phyloP scores from a whole-genome alignment of 2,797 vertebrate genomes.

The Natrix natrix region DNA sequence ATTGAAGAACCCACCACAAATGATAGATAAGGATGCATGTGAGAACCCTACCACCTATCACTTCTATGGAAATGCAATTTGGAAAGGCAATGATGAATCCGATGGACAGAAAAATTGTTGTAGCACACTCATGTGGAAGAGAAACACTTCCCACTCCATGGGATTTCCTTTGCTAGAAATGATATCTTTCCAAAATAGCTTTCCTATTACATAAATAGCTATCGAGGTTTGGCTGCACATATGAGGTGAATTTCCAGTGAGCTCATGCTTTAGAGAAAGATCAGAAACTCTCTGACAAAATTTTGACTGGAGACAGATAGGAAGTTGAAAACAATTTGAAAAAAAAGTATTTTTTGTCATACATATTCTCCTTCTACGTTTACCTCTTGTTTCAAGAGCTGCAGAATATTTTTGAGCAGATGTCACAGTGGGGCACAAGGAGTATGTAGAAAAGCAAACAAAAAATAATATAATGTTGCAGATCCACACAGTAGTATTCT shows the following conservation, averaged over 20 bases:
- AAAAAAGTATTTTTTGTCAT: background rate
- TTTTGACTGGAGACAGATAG: background rate
- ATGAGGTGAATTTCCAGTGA: slow-evolving; percentile 25
- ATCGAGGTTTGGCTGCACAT: background rate
- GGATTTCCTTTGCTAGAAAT: too few relatives aligned
- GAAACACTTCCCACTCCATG: background rate
- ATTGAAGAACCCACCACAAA: background rate
- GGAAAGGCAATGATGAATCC: background rate
- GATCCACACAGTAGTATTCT: background rate
- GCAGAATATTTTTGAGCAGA: background rate
- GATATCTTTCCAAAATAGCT: background rate
- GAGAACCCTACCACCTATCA: background rate
- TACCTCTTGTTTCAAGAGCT: background rate
- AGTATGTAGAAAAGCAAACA: background rate
- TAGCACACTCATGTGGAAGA: background rate
- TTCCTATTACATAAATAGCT: background rate
- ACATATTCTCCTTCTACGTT: background rate
- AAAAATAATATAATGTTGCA: background rate
- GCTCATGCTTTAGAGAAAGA: background rate
- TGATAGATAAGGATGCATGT: background rate
- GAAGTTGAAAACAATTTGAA: background rate
- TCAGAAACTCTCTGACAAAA: background rate
- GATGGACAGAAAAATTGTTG: background rate
- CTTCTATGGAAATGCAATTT: background rate
- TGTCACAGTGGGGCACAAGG: background rate